phyloP scores from a whole-genome alignment of 2,797 vertebrate genomes.

The Onychomys torridus region DNA sequence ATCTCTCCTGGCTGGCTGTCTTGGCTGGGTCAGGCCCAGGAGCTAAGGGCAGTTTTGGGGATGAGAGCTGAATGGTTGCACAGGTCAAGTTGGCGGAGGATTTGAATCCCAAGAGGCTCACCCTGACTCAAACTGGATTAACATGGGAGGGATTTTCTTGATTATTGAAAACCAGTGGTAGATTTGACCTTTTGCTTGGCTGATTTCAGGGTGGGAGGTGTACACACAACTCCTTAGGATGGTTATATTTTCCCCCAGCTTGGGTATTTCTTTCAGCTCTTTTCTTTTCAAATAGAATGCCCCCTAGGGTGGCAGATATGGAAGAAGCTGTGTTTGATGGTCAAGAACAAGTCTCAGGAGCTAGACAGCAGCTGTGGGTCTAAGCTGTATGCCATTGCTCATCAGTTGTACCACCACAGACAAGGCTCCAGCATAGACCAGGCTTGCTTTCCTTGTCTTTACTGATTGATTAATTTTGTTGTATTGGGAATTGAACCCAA shows the following conservation, averaged over 20 bases:
- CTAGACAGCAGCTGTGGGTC: not conserved
- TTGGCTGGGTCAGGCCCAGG: not conserved
- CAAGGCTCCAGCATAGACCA: not conserved
- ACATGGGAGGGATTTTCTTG: not conserved
- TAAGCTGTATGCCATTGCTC: not conserved
- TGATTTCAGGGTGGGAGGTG: not conserved
- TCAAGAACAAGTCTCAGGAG: conserved; percentile 14
- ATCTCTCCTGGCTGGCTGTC: not conserved
- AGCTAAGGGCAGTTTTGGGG: not conserved
- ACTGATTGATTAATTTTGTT: not conserved
- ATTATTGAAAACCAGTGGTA: not conserved
- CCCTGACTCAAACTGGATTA: not conserved
- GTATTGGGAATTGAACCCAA: not conserved
- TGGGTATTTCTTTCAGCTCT: not conserved
- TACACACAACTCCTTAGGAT: not conserved
- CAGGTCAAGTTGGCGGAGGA: not conserved
- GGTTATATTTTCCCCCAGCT: not conserved
- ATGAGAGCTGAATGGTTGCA: not conserved
- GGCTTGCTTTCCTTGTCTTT: not conserved
- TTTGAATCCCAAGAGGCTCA: conserved; percentile 3
- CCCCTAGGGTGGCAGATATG: not conserved
- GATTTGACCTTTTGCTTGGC: not conserved
- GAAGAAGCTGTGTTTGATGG: conserved; percentile 1
- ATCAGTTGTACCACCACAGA: not conserved
- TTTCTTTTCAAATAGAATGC: not conserved